Evolutionary conservation across 2,113 vertebrate species (phyloP), one percentile per base, ranked within the genome.

Genomic region (Lampris megalopsis): DNA sequence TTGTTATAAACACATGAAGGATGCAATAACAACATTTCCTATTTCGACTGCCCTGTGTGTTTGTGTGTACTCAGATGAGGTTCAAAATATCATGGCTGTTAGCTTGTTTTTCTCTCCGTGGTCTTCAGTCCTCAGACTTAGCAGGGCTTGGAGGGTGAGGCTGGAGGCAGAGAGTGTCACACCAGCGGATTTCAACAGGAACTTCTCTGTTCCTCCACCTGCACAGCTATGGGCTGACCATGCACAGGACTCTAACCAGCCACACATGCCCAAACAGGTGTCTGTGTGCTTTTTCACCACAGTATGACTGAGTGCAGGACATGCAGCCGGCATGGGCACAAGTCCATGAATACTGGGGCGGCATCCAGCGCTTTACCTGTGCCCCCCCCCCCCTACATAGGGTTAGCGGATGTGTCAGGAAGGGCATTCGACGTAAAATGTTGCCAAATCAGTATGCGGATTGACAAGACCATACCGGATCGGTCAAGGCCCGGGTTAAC

Each of bases 191-290:
- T 77, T 81, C 41, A 57, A 73, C 57, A 81, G 70, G 68, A 86
- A 71, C 53, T n/a, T 2, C 63, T 67, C 49, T 78, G 59, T 73
- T 76, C 7, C 24, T 43, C 49, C 1, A 2, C 49, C 49, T 52
- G 9, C 49, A 13, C 9, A 56, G 58, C 9, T 63, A 68, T 67
- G 75, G 71, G 75, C 73, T 67, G 48, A 65, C 58, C 59, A 56
- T 36, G 1, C 71, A 84, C 83, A 74, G 77, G 75, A 83, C 73
- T 67, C 65, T 0, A 47, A 42, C 66, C 63, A 62, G 76, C 67
- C 70, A 79, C 45, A 49, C 74, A 13, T 79, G 75, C 56, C 71
- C 71, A 47, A 35, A 70, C 79, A 83, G 81, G 83, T 89, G 83
- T 84, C 52, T 79, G 71, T 49, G 49, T 9, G 9, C 56, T 3